Conservation (phyloP, 2,888 invertebrate genomes). For the Euphydryas editha region DNA sequence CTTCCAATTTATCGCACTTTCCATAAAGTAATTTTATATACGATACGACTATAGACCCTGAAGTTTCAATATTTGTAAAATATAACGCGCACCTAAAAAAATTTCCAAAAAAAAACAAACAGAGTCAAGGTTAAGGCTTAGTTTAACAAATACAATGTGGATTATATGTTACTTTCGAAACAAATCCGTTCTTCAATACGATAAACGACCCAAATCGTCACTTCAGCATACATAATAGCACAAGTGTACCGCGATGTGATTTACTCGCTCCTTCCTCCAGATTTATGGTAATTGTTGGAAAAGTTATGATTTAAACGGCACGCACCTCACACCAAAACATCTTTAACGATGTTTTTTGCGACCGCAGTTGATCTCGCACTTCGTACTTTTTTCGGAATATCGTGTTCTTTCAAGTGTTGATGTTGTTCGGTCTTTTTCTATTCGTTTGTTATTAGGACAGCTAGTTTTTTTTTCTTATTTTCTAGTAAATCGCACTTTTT, state of each 20-base stretch:
- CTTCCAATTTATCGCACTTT: too few species aligned
- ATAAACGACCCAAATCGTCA: conserved; percentile 14
- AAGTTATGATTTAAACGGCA: conserved; percentile 60
- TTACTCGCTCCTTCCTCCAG: conserved; percentile 34
- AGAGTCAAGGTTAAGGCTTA: too few species aligned
- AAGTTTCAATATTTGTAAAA: too few species aligned
- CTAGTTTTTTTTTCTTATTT: background rate
- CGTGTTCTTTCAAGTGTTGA: background rate
- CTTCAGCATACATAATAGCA: conserved; percentile 23
- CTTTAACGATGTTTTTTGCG: conserved; percentile 28
- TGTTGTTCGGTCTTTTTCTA: background rate
- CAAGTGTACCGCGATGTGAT: conserved; percentile 35
- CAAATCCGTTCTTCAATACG: background rate
- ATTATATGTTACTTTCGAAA: background rate
- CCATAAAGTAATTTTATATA: too few species aligned
- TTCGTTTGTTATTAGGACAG: background rate
- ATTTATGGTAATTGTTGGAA: conserved; percentile 65
- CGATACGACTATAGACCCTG: too few species aligned
- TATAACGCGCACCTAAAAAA: too few species aligned
- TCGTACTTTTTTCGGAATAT: background rate
- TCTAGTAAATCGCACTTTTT: too few species aligned
- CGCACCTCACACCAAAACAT: conserved; percentile 43
- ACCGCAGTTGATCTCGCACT: background rate
- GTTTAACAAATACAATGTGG: background rate
- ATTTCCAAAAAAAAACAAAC: too few species aligned